Evolutionary conservation across 2,113 vertebrate species (phyloP).

Genomic region (Semnornis frantzii): DNA sequence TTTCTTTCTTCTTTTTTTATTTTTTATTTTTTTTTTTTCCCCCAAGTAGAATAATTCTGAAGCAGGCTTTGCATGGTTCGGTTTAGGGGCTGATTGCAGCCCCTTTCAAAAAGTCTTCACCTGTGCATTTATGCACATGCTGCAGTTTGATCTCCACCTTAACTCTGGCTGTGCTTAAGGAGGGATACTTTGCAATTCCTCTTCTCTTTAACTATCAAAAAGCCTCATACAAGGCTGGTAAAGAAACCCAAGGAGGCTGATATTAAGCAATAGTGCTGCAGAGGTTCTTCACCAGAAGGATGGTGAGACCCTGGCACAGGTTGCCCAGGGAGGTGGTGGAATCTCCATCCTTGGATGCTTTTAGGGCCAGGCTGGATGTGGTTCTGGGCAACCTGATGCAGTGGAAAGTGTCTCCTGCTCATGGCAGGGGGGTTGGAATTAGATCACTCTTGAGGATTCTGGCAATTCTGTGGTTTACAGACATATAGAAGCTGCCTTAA

Average conservation of each 20-base stretch:
- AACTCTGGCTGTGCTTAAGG: not conserved
- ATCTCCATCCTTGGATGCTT: too few relatives aligned
- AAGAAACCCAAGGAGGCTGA: conserved; percentile 26
- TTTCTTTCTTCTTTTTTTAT: not conserved
- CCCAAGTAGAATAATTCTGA: not conserved
- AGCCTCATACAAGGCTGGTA: conserved; percentile 11
- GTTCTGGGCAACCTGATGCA: too few relatives aligned
- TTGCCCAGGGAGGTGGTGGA: too few relatives aligned
- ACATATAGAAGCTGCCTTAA: not conserved
- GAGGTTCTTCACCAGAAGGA: not conserved
- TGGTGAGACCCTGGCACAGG: too few relatives aligned
- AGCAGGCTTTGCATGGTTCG: not conserved
- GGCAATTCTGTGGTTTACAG: not conserved
- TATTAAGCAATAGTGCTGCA: not conserved
- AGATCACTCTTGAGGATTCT: too few relatives aligned
- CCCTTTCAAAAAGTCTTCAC: conserved; percentile 34
- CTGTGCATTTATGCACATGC: not conserved
- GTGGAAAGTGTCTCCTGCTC: too few relatives aligned
- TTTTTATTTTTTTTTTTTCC: not conserved
- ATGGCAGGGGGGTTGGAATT: too few relatives aligned
- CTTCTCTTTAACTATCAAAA: conserved; percentile 18
- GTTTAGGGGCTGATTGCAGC: not conserved
- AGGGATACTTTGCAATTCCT: not conserved
- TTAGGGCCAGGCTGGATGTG: too few relatives aligned
- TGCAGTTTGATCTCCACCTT: conserved; percentile 34